These are phyloP conservation scores for Spea multiplicata DNA, from an alignment of 2,113 vertebrate species.

Conservation along the genomic window DNA sequence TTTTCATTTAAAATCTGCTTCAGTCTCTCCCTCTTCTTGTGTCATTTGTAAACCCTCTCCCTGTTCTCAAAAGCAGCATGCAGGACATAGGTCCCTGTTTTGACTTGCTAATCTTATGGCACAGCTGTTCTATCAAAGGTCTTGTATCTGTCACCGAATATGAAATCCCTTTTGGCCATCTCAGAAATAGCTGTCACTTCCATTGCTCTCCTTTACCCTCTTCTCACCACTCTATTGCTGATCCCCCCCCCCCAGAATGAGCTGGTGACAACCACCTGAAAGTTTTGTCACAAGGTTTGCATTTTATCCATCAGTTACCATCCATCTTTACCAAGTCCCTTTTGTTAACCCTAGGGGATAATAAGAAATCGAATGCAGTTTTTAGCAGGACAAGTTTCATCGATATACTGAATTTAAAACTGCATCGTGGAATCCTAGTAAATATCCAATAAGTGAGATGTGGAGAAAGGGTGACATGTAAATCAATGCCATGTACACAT, in stretches of 20 bases:
- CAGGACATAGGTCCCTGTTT: constrained; percentile 30
- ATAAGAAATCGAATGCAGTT: too few species aligned
- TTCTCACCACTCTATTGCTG: constrained; percentile 29
- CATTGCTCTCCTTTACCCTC: constrained; percentile 11
- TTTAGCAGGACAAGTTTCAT: too few species aligned
- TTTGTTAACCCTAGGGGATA: too few species aligned
- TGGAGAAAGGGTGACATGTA: too few species aligned
- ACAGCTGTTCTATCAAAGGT: constrained; percentile 44
- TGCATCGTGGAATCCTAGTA: too few species aligned
- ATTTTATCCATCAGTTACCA: not conserved
- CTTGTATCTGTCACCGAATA: constrained; percentile 28
- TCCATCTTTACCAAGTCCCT: too few species aligned
- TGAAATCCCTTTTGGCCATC: constrained; percentile 33
- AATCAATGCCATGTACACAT: too few species aligned
- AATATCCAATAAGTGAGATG: too few species aligned
- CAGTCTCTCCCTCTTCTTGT: not conserved
- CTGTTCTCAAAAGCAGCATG: not conserved
- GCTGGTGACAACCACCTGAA: constrained; percentile 19
- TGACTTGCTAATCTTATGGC: constrained; percentile 44
- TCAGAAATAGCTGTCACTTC: constrained; percentile 37
- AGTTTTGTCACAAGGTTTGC: constrained; percentile 27
- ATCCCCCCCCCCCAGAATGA: constrained; percentile 13
- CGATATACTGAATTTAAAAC: too few species aligned
- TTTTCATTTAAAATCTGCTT: not conserved
- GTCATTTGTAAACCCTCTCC: not conserved